Evolutionary conservation across 2,797 vertebrate species (phyloP).

Genomic region (Schizopygopsis pylzovi): DNA sequence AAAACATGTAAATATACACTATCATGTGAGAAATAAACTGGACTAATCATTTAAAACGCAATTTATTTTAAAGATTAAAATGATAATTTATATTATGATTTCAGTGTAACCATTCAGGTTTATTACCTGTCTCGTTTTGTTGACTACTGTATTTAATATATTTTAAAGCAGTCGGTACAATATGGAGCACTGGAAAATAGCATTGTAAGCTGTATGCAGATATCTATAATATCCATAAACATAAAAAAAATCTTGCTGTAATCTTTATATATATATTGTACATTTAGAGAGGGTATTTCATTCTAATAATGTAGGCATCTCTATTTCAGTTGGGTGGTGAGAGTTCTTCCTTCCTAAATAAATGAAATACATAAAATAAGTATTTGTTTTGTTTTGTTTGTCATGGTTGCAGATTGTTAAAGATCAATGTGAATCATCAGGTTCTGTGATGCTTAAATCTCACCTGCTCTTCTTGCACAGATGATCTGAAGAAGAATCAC

Average conservation of each 20-base stretch:
- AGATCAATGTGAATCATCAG: neutral
- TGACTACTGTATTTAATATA: neutral
- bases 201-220: neutral
- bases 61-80: too few relatives aligned
- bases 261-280: too few relatives aligned
- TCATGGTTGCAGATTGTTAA: too few relatives aligned
- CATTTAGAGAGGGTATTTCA: too few relatives aligned
- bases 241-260: neutral
- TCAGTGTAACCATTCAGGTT: neutral
- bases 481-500: conserved; percentile 30
- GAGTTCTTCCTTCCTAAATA: too few relatives aligned
- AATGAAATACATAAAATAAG: too few relatives aligned
- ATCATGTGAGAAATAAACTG: too few relatives aligned
- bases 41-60: too few relatives aligned
- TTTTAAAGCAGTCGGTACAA: neutral
- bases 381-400: too few relatives aligned
- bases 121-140: neutral
- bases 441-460: neutral
- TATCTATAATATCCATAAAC: neutral
- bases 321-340: too few relatives aligned
- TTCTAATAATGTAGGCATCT: too few relatives aligned
- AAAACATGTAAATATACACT: neutral
- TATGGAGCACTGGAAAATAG: neutral
- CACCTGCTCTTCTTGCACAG: conserved; percentile 24
- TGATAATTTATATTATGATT: too few relatives aligned